phyloP scores from a whole-genome alignment of 2,113 vertebrate genomes.

The Cairina moschata region DNA sequence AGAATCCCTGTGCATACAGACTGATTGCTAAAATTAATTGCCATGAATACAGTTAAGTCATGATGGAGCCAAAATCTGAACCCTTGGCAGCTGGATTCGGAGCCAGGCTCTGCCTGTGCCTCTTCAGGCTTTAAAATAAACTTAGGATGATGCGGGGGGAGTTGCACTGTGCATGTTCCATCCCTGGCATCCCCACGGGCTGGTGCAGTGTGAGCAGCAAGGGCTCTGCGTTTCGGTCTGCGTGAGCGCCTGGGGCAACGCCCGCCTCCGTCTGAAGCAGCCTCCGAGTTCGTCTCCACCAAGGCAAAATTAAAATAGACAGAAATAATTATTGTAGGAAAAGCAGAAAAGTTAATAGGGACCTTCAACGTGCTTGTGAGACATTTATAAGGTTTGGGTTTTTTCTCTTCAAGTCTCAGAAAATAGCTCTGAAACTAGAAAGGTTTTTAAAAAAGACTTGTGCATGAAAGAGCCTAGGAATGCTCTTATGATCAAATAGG shows the following conservation, averaged over 20 bases:
- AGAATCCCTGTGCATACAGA: background rate
- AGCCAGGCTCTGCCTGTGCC: background rate
- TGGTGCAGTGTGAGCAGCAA: fast-evolving
- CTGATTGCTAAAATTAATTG: background rate
- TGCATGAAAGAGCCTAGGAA: background rate
- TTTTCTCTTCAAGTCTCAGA: background rate
- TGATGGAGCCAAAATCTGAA: background rate
- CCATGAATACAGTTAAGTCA: background rate
- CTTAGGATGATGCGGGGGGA: background rate
- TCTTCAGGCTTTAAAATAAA: background rate
- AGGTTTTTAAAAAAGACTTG: background rate
- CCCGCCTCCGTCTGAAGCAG: background rate
- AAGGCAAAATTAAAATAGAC: conserved; percentile 25
- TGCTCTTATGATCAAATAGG: background rate
- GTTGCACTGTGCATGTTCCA: background rate
- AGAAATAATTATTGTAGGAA: conserved; percentile 20
- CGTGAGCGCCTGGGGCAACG: background rate
- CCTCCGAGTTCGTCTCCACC: background rate
- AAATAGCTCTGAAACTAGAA: background rate
- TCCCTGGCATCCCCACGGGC: background rate
- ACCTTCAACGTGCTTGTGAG: background rate
- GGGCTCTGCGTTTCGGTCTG: background rate
- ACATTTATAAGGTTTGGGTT: background rate
- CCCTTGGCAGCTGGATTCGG: background rate
- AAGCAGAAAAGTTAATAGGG: conserved; percentile 17